Base-by-base conservation (phyloP, 2,888 invertebrate species). In the Clanis bilineata region DNA sequence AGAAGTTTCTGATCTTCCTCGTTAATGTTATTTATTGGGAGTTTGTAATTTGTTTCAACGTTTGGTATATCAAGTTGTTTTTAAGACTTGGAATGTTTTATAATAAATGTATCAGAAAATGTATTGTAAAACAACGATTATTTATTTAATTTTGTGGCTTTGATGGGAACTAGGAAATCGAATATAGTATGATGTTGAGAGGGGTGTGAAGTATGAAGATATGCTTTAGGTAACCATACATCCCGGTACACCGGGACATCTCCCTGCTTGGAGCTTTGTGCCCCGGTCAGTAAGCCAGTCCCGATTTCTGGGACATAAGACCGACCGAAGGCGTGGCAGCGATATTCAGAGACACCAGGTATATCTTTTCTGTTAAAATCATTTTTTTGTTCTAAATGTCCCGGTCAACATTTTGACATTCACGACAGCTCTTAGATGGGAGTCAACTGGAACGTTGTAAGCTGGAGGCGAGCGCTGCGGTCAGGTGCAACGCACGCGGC, bases 401-500 rank as follows among this genome's bases (percentile, higher is more conserved):
- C n/a, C n/a, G n/a, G n/a, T n/a, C n/a, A n/a, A n/a, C n/a, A n/a
- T n/a, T n/a, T n/a, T n/a, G n/a, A n/a, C n/a, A n/a, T n/a, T n/a
- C n/a, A n/a, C n/a, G n/a, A n/a, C n/a, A n/a, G n/a, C n/a, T n/a
- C n/a, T 47, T 15, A 18, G 47, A 28, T 51, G 51, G 12, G 51
- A 18, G 18, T 28, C 32, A 15, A 18, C 18, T 9, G 59, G 57
- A 59, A 57, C 57, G 43, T 66, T 71, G 68, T 73, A 74, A 69
- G 75, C 72, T 76, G 75, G 68, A 69, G 74, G 77, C 71, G 71
- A 71, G 67, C 64, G 70, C 67, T 63, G 76, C 72, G 74, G 76
- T 85, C 86, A 87, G 86, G 90, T 88, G 90, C 89, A 86, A 85
- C 77, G 88, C 75, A 77, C 85, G 81, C 76, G 63, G 58, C 85